A percentile compares a stretch with the other conserved stretches of the same genome.
These are phyloP conservation scores for Nipponacmea schrenckii DNA, from an alignment of 2,888 invertebrate genomes.

Conservation along the genomic window DNA sequence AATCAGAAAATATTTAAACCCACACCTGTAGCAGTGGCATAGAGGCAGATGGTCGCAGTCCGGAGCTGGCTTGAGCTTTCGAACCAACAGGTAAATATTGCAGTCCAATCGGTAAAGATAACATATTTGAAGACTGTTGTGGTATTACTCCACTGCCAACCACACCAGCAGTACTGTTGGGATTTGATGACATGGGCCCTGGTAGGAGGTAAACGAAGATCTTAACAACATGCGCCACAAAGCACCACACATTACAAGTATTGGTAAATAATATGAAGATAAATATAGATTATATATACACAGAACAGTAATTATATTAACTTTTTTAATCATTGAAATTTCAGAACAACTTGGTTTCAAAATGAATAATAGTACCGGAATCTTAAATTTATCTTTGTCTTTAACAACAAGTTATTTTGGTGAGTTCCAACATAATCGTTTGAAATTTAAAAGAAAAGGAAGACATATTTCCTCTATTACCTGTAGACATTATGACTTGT, in stretches of 20 bases:
- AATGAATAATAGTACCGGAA: no score
- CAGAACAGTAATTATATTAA: not conserved
- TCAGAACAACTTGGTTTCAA: not conserved
- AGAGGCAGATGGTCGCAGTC: conserved; percentile 43
- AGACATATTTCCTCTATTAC: conserved; percentile 22
- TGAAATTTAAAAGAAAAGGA: no score
- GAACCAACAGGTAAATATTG: conserved; percentile 60
- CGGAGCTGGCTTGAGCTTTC: conserved; percentile 44
- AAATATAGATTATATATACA: not conserved
- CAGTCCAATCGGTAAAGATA: conserved; percentile 60
- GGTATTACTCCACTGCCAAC: not conserved
- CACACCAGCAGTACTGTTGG: not conserved
- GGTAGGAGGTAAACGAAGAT: not conserved
- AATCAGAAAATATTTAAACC: not conserved
- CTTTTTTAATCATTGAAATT: not conserved
- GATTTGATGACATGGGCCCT: conserved; percentile 29
- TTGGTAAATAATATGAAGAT: not conserved
- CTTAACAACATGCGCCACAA: not conserved
- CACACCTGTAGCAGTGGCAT: conserved; percentile 60
- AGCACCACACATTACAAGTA: conserved; percentile 7
- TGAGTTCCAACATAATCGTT: not conserved
- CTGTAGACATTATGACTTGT: conserved; percentile 44
- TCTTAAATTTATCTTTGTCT: no score
- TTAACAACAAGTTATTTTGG: not conserved
- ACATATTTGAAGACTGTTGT: conserved; percentile 43